Conservation (phyloP, 2,113 vertebrate species). For the Onychostruthus taczanowskii region DNA sequence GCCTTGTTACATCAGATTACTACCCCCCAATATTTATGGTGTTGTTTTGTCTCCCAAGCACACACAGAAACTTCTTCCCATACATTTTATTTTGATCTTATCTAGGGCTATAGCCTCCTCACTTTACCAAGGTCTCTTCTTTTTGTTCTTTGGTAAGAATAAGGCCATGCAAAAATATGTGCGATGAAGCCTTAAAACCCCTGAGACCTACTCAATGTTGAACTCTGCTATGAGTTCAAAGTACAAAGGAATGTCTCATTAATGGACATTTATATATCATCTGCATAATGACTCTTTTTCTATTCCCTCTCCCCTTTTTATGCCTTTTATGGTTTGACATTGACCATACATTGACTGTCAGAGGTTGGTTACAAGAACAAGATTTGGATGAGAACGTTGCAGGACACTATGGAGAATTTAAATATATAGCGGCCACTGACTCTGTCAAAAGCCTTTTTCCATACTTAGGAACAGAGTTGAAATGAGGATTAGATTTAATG, state of each 20-base stretch:
- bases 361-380: neutral
- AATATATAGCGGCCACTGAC: slow-evolving; percentile 31
- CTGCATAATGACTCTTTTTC: neutral
- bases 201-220: neutral
- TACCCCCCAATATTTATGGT: neutral
- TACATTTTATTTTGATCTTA: slow-evolving; percentile 5
- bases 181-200: neutral
- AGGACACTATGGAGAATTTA: neutral
- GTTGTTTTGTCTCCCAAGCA: neutral
- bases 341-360: neutral
- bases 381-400: neutral
- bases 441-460: neutral
- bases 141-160: neutral
- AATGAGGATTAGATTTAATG: slow-evolving; percentile 28
- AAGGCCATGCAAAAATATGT: neutral
- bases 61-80: neutral
- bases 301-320: neutral
- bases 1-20: neutral
- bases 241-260: slow-evolving; percentile 23
- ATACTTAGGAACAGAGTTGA: neutral
- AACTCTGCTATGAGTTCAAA: slow-evolving; percentile 10
- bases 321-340: slow-evolving; percentile 24
- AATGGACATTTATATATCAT: slow-evolving; percentile 36
- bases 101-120: neutral
- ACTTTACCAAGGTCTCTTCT: neutral